Evolutionary conservation across 2,888 invertebrate species (phyloP).

Genomic region (Chloroclysta siterata): DNA sequence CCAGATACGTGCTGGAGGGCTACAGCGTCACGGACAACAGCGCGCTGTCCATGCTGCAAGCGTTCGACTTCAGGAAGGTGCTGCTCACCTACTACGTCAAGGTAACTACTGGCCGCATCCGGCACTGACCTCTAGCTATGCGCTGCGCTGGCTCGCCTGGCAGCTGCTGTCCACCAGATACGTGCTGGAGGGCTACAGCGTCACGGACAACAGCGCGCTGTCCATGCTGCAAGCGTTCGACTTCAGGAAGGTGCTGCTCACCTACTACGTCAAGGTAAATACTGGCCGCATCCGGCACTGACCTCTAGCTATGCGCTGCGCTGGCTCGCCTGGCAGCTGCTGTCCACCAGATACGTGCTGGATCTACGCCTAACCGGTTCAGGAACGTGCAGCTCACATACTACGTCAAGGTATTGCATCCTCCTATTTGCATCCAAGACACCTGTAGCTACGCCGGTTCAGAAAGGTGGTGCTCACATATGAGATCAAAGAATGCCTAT

Average conservation of each 20-base stretch:
- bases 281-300: too few relatives aligned
- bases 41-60: constrained; percentile 98
- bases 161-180: constrained; percentile 98
- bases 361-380: too few relatives aligned
- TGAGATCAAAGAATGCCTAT: too few relatives aligned
- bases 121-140: too few relatives aligned
- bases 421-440: too few relatives aligned
- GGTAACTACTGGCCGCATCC: constrained; percentile 71
- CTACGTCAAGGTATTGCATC: too few relatives aligned
- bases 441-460: too few relatives aligned
- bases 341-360: too few relatives aligned
- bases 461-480: too few relatives aligned
- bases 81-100: constrained; percentile 99
- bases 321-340: too few relatives aligned
- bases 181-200: constrained; percentile 99
- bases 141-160: constrained; percentile 98
- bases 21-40: constrained; percentile 99
- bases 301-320: too few relatives aligned
- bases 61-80: constrained; percentile 98
- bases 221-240: constrained; percentile 99
- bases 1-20: constrained; percentile 99
- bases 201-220: constrained; percentile 98
- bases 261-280: constrained; percentile 97
- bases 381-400: too few relatives aligned
- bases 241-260: constrained; percentile 97